Evolutionary conservation across 2,113 vertebrate species (phyloP).

Genomic region (Phylloscopus trochilus): DNA sequence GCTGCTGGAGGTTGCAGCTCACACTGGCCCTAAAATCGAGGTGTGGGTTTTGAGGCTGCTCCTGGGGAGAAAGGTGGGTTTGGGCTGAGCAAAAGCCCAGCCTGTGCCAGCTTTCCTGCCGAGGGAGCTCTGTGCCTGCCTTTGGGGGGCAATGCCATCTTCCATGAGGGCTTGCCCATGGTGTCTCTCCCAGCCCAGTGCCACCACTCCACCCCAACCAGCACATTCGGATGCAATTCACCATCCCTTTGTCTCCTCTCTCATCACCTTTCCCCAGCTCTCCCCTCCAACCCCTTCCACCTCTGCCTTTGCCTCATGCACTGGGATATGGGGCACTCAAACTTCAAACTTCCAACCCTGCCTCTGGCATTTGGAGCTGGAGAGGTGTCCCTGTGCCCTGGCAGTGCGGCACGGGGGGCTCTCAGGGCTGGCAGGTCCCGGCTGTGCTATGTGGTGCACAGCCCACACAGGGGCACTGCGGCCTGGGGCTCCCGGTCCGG

Average conservation of each 20-base stretch:
- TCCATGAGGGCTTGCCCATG: accelerated
- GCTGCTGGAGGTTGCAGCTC: neutral
- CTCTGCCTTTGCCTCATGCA: accelerated
- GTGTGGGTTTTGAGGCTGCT: neutral
- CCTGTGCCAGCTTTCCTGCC: accelerated
- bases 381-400: neutral
- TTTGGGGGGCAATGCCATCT: neutral
- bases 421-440: neutral
- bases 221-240: accelerated
- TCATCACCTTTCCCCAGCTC: neutral
- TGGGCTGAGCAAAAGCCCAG: neutral
- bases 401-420: neutral
- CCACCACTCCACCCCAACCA: accelerated
- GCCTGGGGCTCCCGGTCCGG: neutral
- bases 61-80: neutral
- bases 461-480: conserved; percentile 65
- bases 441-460: neutral
- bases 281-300: neutral
- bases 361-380: accelerated
- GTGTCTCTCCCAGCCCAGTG: neutral
- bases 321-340: accelerated
- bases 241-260: accelerated
- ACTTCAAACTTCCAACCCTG: accelerated
- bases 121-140: accelerated
- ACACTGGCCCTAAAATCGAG: neutral